These are phyloP conservation scores for Epirrita christyi DNA, from an alignment of 2,888 invertebrate genomes.

Conservation along the genomic window DNA sequence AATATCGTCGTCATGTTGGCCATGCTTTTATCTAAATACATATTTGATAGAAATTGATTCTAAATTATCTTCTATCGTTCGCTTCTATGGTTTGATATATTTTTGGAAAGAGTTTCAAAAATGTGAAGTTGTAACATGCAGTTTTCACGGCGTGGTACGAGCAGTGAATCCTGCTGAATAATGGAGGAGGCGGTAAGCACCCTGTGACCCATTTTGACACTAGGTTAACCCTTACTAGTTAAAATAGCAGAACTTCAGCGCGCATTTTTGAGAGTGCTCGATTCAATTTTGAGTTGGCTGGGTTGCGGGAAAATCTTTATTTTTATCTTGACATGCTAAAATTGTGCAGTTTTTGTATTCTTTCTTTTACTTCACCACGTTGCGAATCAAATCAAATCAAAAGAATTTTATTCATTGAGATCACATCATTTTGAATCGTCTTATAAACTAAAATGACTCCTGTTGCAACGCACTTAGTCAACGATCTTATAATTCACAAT, in stretches of 20 bases:
- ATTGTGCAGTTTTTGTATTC: background rate
- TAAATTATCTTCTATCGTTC: background rate
- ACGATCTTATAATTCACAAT: no score
- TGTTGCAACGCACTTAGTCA: no score
- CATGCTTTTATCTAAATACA: no score
- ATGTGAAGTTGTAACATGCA: conserved; percentile 28
- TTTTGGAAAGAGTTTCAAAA: conserved; percentile 3
- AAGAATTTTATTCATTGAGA: no score
- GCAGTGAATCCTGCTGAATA: conserved; percentile 51
- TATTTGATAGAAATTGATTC: background rate
- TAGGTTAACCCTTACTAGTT: conserved; percentile 43
- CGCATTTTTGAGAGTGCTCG: conserved; percentile 25
- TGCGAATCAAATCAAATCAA: no score
- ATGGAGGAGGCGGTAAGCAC: conserved; percentile 50
- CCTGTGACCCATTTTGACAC: conserved; percentile 56
- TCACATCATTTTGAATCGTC: no score
- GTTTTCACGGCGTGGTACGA: conserved; percentile 37
- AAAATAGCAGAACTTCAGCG: conserved; percentile 33
- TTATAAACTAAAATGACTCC: no score
- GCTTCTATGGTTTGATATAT: no score
- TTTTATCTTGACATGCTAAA: background rate
- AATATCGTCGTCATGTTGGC: no score
- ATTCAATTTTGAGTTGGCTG: background rate
- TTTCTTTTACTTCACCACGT: no score
- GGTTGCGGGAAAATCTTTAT: background rate